Evolutionary conservation across 64 coral and sea anemone species (phyloP).

Genomic region (Cladopsammia gracilis): DNA sequence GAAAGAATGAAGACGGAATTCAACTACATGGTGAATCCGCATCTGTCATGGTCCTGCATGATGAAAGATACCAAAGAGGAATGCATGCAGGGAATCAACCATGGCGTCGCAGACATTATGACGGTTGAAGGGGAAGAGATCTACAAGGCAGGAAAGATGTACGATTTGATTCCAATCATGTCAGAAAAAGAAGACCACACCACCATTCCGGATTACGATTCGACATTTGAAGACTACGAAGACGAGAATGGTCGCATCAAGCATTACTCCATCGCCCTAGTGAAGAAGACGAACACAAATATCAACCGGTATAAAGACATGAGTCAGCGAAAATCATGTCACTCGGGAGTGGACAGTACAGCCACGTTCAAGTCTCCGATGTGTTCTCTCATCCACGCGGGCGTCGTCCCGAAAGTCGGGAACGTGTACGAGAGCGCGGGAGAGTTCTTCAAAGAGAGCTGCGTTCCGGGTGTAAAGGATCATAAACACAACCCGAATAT

Average conservation of each 20-base stretch:
- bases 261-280: conserved; percentile 59
- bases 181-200: conserved; percentile 21
- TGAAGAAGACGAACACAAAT: background rate
- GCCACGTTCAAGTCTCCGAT: conserved; percentile 73
- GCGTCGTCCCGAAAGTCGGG: background rate
- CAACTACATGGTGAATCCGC: conserved; percentile 48
- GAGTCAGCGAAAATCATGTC: conserved; percentile 42
- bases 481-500: conserved; percentile 44
- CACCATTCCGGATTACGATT: background rate
- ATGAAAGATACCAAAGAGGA: background rate
- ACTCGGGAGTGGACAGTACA: conserved; percentile 40
- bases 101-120: conserved; percentile 51
- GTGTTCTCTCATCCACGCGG: conserved; percentile 62
- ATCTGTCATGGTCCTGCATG: conserved; percentile 65
- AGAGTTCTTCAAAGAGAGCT: conserved; percentile 67
- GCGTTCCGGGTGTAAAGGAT: conserved; percentile 53
- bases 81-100: conserved; percentile 59
- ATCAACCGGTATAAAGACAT: conserved; percentile 37
- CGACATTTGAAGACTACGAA: background rate
- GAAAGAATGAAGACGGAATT: conserved; percentile 71
- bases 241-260: background rate
- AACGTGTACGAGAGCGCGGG: conserved; percentile 61
- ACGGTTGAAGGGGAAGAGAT: conserved; percentile 54
- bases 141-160: conserved; percentile 44
- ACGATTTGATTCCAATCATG: conserved; percentile 54